Conservation (phyloP, 2,888 invertebrate genomes). For the Eilema griseolum region DNA sequence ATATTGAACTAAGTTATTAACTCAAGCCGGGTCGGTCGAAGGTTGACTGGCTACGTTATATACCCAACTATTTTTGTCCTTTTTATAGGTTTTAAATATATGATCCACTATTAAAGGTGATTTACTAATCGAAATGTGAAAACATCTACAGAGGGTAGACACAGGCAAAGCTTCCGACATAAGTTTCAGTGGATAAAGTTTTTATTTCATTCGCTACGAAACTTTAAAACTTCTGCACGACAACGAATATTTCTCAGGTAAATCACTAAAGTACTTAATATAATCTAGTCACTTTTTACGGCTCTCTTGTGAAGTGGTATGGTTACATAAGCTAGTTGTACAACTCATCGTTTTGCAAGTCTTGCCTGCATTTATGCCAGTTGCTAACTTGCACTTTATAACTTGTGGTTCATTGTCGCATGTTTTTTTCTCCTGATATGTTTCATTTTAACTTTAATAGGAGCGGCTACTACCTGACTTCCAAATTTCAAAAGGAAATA, state of each 20-base stretch:
- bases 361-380: not conserved
- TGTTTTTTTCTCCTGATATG: not conserved
- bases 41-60: too few species aligned
- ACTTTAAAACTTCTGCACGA: conserved; percentile 16
- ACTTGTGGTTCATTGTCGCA: not conserved
- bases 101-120: not conserved
- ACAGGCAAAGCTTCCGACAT: not conserved
- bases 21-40: too few species aligned
- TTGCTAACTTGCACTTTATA: not conserved
- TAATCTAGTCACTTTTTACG: conserved; percentile 10
- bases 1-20: too few species aligned
- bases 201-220: conserved; percentile 14
- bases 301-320: conserved; percentile 4
- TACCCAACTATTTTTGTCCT: too few species aligned
- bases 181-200: conserved; percentile 13
- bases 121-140: not conserved
- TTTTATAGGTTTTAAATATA: too few species aligned
- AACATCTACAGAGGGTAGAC: not conserved
- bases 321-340: conserved; percentile 2
- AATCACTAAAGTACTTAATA: conserved; percentile 16
- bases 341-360: not conserved
- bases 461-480: not conserved
- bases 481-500: not conserved
- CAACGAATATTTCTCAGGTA: conserved; percentile 24
- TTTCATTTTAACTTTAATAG: not conserved